Evolutionary conservation across 2,113 vertebrate genomes (phyloP), one percentile per base, ranked within the genome.

Genomic region (Dasyurus viverrinus): DNA sequence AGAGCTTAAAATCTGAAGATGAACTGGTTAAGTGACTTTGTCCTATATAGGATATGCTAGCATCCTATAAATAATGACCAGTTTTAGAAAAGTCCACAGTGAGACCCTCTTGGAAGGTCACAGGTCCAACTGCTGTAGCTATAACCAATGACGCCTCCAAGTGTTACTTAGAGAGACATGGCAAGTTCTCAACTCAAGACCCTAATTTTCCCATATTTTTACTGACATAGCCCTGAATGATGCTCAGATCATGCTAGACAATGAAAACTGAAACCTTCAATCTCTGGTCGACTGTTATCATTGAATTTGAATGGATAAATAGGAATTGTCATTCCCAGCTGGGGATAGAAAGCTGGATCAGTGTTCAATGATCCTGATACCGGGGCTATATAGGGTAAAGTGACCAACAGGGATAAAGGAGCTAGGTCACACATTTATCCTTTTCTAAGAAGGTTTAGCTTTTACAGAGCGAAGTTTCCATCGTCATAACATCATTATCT

Each of bases 401-500:
- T 30, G n/a, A 95, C 94, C 95, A 93, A 93, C 50, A 93, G 26
- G 92, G 92, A 90, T 23, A 53, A 95, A 91, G 94, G 96, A 48
- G 94, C 96, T 96, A 42, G 90, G 68, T 92, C 89, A 91, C 14
- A 90, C 22, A 89, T 96, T 94, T 96, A 94, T 54, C 92, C 60
- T 95, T 60, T 95, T 95, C 48, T 68, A 93, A 42, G 91, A 97
- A 90, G 89, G 93, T 76, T 94, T 53, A 47, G 27, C 90, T 47
- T 95, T 96, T 53, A 96, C 25, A 9, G 11, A 91, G 54, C 92
- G 0, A 48, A 48, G 48, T 97, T 97, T 95, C 91, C 92, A 57
- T 46, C 95, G 90, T 94, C 92, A 93, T 52, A 94, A 92, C 93
- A n/a, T 97, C 90, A 94, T 47, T 92, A 91, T 93, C 54, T 92